Evolutionary conservation across 1,140 invertebrate species (phyloP).

Genomic region (Physella acuta): DNA sequence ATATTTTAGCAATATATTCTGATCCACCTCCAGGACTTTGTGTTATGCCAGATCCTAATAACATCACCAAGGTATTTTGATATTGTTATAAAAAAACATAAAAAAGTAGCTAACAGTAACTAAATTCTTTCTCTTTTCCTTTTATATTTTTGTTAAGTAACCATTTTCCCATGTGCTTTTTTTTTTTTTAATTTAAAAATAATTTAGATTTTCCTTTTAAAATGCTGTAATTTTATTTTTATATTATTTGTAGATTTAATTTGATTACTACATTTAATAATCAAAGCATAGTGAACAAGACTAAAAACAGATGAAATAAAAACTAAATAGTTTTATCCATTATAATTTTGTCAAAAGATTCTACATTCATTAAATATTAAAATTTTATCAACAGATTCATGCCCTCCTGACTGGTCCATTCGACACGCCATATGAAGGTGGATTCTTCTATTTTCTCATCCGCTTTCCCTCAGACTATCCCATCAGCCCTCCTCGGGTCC

Average conservation of each 20-base stretch:
- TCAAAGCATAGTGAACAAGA: too few species aligned
- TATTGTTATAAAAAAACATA: background rate
- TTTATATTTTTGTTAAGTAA: background rate
- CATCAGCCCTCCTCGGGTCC: slow-evolving; percentile 64
- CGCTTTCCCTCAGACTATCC: slow-evolving; percentile 65
- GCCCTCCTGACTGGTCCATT: slow-evolving; percentile 69
- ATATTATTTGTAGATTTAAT: too few species aligned
- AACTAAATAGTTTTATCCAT: too few species aligned
- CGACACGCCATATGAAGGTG: slow-evolving; percentile 71
- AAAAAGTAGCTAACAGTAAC: background rate
- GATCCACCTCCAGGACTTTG: slow-evolving; percentile 67
- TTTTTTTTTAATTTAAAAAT: background rate
- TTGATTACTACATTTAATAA: too few species aligned
- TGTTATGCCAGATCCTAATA: slow-evolving; percentile 65
- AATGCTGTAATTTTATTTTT: background rate
- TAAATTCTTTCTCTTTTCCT: background rate
- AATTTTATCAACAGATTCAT: slow-evolving; percentile 61
- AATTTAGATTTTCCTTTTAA: background rate
- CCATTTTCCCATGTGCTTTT: background rate
- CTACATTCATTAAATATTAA: too few species aligned
- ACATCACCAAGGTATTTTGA: slow-evolving; percentile 60
- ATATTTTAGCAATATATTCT: slow-evolving; percentile 65
- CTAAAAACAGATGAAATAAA: too few species aligned
- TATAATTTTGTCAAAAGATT: too few species aligned
- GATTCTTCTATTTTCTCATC: slow-evolving; percentile 68